A percentile compares a stretch with the other conserved stretches of the same genome.
These are phyloP conservation scores for Neosilurus hyrtlii DNA, from an alignment of 2,797 vertebrate species.

Conservation along the genomic window DNA sequence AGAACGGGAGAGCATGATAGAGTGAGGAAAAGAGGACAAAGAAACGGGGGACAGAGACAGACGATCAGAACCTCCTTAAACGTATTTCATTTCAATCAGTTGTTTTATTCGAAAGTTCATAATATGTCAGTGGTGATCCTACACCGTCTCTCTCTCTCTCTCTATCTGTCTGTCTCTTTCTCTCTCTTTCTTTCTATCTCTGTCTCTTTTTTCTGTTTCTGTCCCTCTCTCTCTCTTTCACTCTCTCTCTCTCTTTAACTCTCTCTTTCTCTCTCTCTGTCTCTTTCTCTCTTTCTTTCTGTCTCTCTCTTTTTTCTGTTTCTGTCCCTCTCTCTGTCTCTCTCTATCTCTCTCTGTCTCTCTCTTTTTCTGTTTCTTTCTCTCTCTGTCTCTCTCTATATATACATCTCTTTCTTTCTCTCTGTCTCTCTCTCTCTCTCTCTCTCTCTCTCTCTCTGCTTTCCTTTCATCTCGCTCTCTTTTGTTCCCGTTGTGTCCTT, in stretches of 20 bases:
- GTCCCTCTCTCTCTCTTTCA: neutral
- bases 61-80: neutral
- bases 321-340: neutral
- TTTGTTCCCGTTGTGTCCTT: conserved; percentile 6
- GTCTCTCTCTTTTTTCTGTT: neutral
- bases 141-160: neutral
- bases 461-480: neutral
- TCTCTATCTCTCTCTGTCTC: neutral
- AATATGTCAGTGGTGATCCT: neutral
- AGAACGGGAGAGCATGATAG: neutral
- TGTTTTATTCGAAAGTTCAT: neutral
- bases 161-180: neutral
- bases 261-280: neutral
- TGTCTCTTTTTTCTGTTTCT: neutral
- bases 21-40: too few species aligned
- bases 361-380: neutral
- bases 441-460: conserved; percentile 1
- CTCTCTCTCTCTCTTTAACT: neutral
- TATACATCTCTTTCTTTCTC: neutral
- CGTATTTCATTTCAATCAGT: neutral
- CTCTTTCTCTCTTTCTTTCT: neutral
- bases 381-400: neutral
- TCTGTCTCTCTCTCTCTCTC: neutral
- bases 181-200: neutral
- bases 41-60: neutral